Base-by-base conservation (phyloP, 2,888 invertebrate genomes). In the Caenorhabditis plicata region DNA sequence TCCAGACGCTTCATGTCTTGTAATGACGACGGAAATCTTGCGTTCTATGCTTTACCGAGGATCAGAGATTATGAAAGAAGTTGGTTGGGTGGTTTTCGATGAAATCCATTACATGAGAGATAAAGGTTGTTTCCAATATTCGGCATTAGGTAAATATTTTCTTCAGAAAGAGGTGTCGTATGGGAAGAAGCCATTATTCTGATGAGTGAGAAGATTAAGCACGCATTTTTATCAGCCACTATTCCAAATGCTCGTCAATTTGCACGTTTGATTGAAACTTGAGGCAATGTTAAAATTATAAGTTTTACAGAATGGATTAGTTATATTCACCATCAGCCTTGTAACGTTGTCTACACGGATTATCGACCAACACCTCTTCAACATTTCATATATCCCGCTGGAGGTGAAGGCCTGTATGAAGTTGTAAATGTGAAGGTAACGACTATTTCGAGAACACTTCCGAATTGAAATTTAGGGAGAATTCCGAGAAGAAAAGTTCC, bases 101-200 rank as follows among this genome's bases (percentile, higher is more conserved):
- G 98, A 99, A 85, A 99, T 99, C 76, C 98, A 99, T 84, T 99
- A 99, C 82, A 99, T 99, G 98, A 87, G 98, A 76, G 95, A 99
- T 82, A 95, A 95, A 84, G 81, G 81, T 81, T 8, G 8, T 36
- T 36, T 36, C n/a, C n/a, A n/a, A n/a, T n/a, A n/a, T 36, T 36
- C n/a, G 7, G 19, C 7, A 15, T 36, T 29, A 27, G 13, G 5
- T 7, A 3, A 4, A 5, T 23, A 17, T 13, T 4, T n/a, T 15
- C 26, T 75, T 38, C 74, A 84, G 96, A 98, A 82, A 87, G 98
- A 80, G 98, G 98, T 44, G 96, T 98, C 8, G 96, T 99, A 1
- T 99, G 98, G 98, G 94, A 95, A 85, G 98, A 99, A 85, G 95
- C 96, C 0, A 86, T 99, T 29, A 99, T 99, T 78, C 85, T 99